phyloP scores from a whole-genome alignment of 2,797 vertebrate genomes.

The Oophaga sylvatica region DNA sequence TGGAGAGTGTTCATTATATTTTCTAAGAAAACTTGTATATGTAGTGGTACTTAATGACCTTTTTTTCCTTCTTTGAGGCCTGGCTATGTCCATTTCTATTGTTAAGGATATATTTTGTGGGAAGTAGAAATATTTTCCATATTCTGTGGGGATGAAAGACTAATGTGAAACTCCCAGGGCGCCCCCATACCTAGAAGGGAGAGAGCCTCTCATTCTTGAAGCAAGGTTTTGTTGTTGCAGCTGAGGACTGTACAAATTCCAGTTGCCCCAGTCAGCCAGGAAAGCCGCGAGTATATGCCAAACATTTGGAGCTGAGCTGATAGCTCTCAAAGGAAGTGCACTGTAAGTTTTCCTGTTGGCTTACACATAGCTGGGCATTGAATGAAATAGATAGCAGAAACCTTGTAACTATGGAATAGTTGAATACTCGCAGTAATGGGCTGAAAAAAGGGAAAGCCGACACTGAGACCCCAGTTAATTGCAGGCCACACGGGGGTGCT shows the following conservation, averaged over 20 bases:
- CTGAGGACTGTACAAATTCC: conserved; percentile 58
- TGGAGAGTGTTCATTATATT: conserved; percentile 5
- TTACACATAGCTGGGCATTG: neutral
- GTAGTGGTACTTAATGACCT: conserved; percentile 6
- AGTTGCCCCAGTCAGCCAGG: conserved; percentile 54
- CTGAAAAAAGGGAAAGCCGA: too few relatives aligned
- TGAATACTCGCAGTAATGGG: neutral
- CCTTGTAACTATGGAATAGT: conserved; percentile 27
- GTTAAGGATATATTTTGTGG: conserved; percentile 41
- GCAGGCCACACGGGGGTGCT: too few relatives aligned
- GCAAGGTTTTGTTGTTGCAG: conserved; percentile 55
- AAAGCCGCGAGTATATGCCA: conserved; percentile 52
- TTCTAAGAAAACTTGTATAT: conserved; percentile 6
- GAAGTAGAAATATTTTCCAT: conserved; percentile 53
- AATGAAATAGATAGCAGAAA: conserved; percentile 30
- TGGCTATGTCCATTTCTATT: conserved; percentile 39
- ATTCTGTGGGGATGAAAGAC: conserved; percentile 45
- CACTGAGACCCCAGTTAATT: too few relatives aligned
- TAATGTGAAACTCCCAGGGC: conserved; percentile 47
- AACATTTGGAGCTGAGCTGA: conserved; percentile 60
- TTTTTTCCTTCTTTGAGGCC: conserved; percentile 7
- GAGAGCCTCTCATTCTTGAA: conserved; percentile 13
- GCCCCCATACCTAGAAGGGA: conserved; percentile 37
- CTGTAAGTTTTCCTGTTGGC: conserved; percentile 22
- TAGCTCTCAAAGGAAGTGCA: conserved; percentile 44